Evolutionary conservation across 2,113 vertebrate genomes (phyloP), one percentile per base, ranked within the genome.

Genomic region (Rana temporaria): DNA sequence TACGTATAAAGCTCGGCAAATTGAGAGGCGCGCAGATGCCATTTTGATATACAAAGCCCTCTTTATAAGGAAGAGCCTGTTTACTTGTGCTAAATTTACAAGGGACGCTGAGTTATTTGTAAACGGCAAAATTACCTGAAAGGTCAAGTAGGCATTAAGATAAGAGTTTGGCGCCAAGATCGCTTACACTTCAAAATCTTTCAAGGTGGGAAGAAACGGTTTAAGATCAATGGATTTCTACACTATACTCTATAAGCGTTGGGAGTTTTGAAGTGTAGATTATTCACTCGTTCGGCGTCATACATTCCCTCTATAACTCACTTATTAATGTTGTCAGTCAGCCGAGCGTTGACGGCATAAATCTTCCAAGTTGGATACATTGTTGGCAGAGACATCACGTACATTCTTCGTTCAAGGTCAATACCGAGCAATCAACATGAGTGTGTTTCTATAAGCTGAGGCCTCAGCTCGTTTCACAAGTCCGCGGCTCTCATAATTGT

Each of bases 301-400:
- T 76, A 83, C 72, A 75, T 67, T 59, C 59, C 72, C 72, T 83
- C 73, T 76, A 83, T 83, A 83, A 83, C 63, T 83, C 81, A 83
- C 81, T 76, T 74, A 83, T 83, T 83, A 83, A 76, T 75, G 80
- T 82, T 83, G 81, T 83, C 81, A 83, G 81, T 83, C 81, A 83
- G 64, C 64, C 67, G 71, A 60, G 59, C 72, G 68, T 26, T 38
- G 81, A 68, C 56, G 63, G n/a, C 42, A 83, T 76, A 83, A 82
- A 83, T 83, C 71, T 68, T 20, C 14, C 52, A 17, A 8, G 53
- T 60, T 83, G 53, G 81, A 83, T 76, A 72, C 62, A 76, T 68
- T 76, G 81, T 83, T 83, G 68, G 63, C 72, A 38, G 63, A 67
- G 52, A 24, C 30, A 18, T 56, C 53, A 48, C 52, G 78, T 68